Evolutionary conservation across 53 echinoderm and acorn worm species (phyloP).

Genomic region (Antedon mediterranea): DNA sequence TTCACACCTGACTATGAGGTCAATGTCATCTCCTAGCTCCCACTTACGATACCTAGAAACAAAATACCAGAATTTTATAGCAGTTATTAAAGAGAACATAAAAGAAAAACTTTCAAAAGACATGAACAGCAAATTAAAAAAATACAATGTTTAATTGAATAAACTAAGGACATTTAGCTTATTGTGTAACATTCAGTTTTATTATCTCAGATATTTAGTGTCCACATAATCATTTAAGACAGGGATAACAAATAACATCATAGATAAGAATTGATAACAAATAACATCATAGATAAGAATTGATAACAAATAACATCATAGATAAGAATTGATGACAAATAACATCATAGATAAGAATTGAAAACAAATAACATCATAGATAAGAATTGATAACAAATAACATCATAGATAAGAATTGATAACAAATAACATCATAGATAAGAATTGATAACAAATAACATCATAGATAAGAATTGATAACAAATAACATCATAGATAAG

Average conservation of each 20-base stretch:
- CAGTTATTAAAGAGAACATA: too few relatives aligned
- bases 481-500: not conserved
- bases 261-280: not conserved
- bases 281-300: not conserved
- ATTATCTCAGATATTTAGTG: not conserved
- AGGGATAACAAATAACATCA: not conserved
- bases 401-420: not conserved
- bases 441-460: not conserved
- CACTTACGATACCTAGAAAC: constrained; percentile 88
- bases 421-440: not conserved
- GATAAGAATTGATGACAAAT: too few relatives aligned
- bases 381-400: not conserved
- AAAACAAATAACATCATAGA: too few relatives aligned
- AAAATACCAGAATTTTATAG: too few relatives aligned
- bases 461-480: not conserved
- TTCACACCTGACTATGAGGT: constrained; percentile 79
- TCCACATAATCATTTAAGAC: not conserved
- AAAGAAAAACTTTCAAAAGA: too few relatives aligned
- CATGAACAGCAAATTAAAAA: too few relatives aligned
- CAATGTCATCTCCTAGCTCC: constrained; percentile 70
- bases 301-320: not conserved
- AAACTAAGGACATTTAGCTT: too few relatives aligned
- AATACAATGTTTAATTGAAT: too few relatives aligned
- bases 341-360: too few relatives aligned
- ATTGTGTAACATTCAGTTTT: too few relatives aligned